phyloP scores from a whole-genome alignment of 2,113 vertebrate genomes.

The Xyliphius kryptos region DNA sequence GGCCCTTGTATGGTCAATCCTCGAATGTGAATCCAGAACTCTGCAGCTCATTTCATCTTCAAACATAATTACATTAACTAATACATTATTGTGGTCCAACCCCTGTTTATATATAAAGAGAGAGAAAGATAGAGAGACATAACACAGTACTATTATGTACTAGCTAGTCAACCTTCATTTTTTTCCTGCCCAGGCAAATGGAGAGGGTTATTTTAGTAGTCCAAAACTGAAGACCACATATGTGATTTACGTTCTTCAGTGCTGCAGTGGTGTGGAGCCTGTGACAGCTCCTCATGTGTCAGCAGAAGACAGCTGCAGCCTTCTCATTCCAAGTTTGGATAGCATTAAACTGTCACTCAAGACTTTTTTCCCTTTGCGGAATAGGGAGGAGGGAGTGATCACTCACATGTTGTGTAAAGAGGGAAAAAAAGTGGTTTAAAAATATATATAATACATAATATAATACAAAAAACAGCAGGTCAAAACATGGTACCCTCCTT shows the following conservation, averaged over 20 bases:
- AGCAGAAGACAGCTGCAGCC: constrained; percentile 48
- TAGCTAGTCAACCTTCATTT: background rate
- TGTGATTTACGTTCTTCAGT: constrained; percentile 39
- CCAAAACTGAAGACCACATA: constrained; percentile 25
- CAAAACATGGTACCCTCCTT: background rate
- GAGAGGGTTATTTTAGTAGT: constrained; percentile 35
- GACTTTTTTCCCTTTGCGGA: constrained; percentile 4
- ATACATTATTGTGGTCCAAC: too few relatives aligned
- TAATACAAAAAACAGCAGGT: too few relatives aligned
- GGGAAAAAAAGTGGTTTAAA: constrained; percentile 7
- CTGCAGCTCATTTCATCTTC: too few relatives aligned
- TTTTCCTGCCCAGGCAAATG: constrained; percentile 21
- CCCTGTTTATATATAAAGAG: too few relatives aligned
- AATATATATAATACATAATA: background rate
- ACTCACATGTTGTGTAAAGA: background rate
- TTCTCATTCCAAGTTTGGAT: constrained; percentile 43
- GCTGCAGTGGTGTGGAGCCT: constrained; percentile 38
- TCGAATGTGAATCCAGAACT: too few relatives aligned
- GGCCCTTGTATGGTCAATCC: too few relatives aligned
- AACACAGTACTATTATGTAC: background rate
- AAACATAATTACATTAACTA: too few relatives aligned
- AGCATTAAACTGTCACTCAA: constrained; percentile 32
- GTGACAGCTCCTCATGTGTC: constrained; percentile 47
- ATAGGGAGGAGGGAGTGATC: constrained; percentile 1
- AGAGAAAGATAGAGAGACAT: too few relatives aligned